These are phyloP conservation scores for Pelochelys cantorii DNA, from an alignment of 2,797 vertebrate species.

Conservation along the genomic window DNA sequence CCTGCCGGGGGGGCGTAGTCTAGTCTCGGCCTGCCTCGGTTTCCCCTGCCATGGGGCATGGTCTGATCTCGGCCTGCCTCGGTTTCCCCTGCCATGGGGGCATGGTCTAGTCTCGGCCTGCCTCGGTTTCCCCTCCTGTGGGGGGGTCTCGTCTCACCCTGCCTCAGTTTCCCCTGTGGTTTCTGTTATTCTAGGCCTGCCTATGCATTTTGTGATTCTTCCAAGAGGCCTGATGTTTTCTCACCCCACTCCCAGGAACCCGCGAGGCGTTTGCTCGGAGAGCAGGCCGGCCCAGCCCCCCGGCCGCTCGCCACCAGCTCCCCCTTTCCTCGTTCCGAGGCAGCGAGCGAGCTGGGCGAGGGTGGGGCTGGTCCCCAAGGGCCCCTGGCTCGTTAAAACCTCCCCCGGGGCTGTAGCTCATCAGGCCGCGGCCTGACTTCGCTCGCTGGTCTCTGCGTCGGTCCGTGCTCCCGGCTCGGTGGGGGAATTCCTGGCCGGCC, in stretches of 20 bases:
- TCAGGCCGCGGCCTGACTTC: background rate
- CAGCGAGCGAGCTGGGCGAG: background rate
- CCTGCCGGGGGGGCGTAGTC: too few relatives aligned
- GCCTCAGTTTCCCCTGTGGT: background rate
- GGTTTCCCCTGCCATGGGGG: too few relatives aligned
- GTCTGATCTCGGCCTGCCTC: too few relatives aligned
- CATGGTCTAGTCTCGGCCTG: too few relatives aligned
- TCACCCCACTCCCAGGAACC: too few relatives aligned
- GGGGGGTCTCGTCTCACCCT: background rate
- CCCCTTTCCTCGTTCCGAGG: background rate
- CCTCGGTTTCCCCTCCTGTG: too few relatives aligned
- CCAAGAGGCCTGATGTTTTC: too few relatives aligned
- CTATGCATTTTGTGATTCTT: too few relatives aligned
- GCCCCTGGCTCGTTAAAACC: background rate
- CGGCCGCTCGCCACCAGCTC: too few relatives aligned
- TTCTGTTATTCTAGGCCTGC: background rate
- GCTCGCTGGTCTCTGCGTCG: background rate
- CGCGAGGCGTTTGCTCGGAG: rapidly evolving
- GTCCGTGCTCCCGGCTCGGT: background rate
- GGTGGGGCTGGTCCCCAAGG: background rate
- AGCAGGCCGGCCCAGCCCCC: background rate
- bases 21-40: too few relatives aligned
- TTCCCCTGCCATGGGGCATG: too few relatives aligned
- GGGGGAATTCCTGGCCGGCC: background rate
- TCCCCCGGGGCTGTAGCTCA: background rate